Evolutionary conservation across 2,797 vertebrate species (phyloP), one percentile per base, ranked within the genome.

Genomic region (Chaunax sp.): DNA sequence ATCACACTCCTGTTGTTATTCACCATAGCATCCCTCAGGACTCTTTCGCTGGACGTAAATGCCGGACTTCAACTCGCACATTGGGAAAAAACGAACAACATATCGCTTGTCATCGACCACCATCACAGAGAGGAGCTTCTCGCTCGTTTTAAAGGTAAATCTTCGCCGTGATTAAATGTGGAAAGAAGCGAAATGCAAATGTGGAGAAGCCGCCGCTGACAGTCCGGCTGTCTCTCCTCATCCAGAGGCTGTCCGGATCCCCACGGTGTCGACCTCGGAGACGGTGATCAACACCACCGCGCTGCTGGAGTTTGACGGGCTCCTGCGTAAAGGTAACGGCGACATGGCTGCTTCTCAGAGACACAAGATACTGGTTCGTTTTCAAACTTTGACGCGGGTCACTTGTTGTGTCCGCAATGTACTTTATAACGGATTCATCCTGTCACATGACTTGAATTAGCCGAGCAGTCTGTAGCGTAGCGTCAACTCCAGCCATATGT

Each of bases 221-320:
- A 3, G 3, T 3, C 22, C 23, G 3, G n/a, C 2, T 30, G 72
- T 9, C 10, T 47, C 23, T 62, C 15, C 52, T 77, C 75, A 14
- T 9, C 14, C 75, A 99, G 98, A 94, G 73, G 95, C 96, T 3
- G 85, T 99, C 72, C 92, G 78, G 87, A 96, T 99, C 72, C 96
- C 95, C n/a, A 98, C 98, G 0, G 96, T 98, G 75, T 96, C 97
- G 0, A 44, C 92, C 38, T 89, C 93, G 1, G 37, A 83, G 5
- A 89, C 90, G 0, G 74, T 96, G 6, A 63, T 79, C 77, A 98
- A 97, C 77, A 89, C 75, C 11, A 95, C 94, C 0, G 96, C 97
- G 15, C 91, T 98, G 81, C 83, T 77, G 10, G 90, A 96, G 16
- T 97, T 98, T 84, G 84, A 92, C 86, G 59, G 22, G 50, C 92